Conservation (phyloP, 92 coral and sea anemone species). For the Phenganax subtilis region DNA sequence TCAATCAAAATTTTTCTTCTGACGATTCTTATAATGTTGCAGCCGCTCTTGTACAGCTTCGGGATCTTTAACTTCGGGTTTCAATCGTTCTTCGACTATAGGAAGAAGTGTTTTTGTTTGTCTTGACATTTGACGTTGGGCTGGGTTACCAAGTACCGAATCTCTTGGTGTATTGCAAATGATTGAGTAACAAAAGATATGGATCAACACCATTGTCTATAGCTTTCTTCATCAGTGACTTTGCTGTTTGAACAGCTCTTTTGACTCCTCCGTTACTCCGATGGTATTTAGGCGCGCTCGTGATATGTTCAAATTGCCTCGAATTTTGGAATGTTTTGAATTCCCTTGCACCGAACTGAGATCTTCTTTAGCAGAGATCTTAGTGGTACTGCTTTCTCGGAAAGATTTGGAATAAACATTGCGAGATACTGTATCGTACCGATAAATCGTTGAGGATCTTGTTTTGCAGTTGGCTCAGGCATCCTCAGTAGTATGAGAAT, state of each 20-base stretch:
- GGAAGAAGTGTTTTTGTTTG: neutral
- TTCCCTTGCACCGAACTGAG: too few relatives aligned
- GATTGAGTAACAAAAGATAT: neutral
- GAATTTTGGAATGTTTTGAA: too few relatives aligned
- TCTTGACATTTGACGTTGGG: too few relatives aligned
- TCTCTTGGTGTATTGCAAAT: constrained; percentile 23
- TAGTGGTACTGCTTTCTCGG: too few relatives aligned
- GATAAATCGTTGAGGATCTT: too few relatives aligned
- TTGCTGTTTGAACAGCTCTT: constrained; percentile 35
- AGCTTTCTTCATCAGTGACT: constrained; percentile 25
- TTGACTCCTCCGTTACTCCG: constrained; percentile 30
- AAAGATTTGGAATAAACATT: too few relatives aligned
- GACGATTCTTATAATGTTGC: constrained; percentile 1
- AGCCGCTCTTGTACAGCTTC: constrained; percentile 4
- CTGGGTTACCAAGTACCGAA: neutral
- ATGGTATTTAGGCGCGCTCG: neutral
- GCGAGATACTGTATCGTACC: too few relatives aligned
- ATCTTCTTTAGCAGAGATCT: too few relatives aligned
- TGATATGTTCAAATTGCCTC: neutral
- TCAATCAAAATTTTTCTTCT: neutral
- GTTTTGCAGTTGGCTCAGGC: too few relatives aligned
- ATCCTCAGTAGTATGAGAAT: too few relatives aligned
- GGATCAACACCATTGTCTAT: neutral
- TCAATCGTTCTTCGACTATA: neutral
- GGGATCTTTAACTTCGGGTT: constrained; percentile 14